A percentile compares a stretch with the other conserved stretches of the same genome.
Evolutionary conservation across 2,797 vertebrate genomes (phyloP).

Genomic region (Agapornis canus): DNA sequence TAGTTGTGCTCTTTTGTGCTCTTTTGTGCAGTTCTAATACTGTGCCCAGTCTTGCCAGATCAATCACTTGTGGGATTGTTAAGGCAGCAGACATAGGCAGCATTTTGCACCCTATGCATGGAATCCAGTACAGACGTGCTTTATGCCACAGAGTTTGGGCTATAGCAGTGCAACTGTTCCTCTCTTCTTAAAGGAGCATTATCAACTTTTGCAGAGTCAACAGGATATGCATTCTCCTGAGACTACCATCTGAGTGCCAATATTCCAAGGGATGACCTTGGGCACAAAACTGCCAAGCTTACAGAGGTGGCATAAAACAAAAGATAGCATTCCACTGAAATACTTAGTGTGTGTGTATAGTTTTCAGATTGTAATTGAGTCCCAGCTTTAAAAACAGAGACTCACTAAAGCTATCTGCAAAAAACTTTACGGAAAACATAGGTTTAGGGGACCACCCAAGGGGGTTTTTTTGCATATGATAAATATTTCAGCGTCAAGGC

Average conservation of each 20-base stretch:
- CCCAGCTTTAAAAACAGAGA: background rate
- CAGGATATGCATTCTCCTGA: background rate
- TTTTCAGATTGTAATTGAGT: background rate
- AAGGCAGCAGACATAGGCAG: background rate
- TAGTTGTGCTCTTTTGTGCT: rapidly evolving
- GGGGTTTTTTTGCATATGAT: background rate
- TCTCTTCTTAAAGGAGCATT: background rate
- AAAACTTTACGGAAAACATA: background rate
- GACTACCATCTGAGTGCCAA: rapidly evolving
- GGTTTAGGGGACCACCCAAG: rapidly evolving
- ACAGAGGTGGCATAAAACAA: background rate
- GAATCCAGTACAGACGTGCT: background rate
- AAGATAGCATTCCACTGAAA: background rate
- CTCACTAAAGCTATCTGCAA: background rate
- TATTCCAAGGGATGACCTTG: background rate
- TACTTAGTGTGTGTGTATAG: background rate
- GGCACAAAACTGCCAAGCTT: background rate
- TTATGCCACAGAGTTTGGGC: background rate
- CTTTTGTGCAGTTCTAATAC: background rate
- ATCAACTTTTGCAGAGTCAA: background rate
- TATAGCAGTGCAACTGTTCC: background rate
- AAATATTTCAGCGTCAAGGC: background rate
- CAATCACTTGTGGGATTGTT: background rate
- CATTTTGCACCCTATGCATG: background rate
- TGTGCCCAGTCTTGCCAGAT: background rate